Percentiles rank a stretch among this genome's conserved stretches.
Evolutionary conservation across 2,113 vertebrate species (phyloP).

Genomic region (Pimephales promelas): DNA sequence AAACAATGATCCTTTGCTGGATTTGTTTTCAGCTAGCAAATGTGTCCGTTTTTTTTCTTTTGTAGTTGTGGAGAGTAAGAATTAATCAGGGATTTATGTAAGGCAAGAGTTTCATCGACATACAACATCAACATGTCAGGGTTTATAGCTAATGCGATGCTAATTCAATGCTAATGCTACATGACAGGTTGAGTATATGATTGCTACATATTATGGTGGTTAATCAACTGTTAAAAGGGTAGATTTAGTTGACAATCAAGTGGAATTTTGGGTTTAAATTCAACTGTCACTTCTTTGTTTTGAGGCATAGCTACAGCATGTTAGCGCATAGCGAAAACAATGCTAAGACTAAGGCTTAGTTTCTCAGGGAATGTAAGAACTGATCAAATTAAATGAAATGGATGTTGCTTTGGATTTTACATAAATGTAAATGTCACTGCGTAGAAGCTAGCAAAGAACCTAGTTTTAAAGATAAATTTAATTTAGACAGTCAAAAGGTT

Average conservation of each 20-base stretch:
- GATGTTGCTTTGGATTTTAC: neutral
- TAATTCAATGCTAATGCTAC: slow-evolving; percentile 3
- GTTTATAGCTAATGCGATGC: neutral
- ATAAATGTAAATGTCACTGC: neutral
- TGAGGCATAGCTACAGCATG: neutral
- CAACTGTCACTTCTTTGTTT: neutral
- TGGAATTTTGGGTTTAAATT: neutral
- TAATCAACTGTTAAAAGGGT: neutral
- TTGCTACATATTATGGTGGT: neutral
- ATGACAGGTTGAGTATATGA: neutral
- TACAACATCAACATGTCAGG: neutral
- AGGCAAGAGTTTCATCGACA: neutral
- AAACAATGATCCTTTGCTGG: neutral
- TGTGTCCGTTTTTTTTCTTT: neutral
- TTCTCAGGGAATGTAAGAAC: neutral
- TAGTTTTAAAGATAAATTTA: neutral
- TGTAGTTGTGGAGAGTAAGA: neutral
- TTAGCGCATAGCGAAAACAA: neutral
- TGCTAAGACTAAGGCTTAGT: neutral
- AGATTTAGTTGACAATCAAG: neutral
- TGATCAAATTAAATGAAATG: neutral
- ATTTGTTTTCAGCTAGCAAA: neutral
- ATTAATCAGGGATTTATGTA: neutral
- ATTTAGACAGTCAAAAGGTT: too few relatives aligned
- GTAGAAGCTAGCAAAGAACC: too few relatives aligned